A percentile compares a stretch with the other conserved stretches of the same genome.
Conservation (phyloP, 2,113 vertebrate species). For the Ptychochromis oligacanthus region DNA sequence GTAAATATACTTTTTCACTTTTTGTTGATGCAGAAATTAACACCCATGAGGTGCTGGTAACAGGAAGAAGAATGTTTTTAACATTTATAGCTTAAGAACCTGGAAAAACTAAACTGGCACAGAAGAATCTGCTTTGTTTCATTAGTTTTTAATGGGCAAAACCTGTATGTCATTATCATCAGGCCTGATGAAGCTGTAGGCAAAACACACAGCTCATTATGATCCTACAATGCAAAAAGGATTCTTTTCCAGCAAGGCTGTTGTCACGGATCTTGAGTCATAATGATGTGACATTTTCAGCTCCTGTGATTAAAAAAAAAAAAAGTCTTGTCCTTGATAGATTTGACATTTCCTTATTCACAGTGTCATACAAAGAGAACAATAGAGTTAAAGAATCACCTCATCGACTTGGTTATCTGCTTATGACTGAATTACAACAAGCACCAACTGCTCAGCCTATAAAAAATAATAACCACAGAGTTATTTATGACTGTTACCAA, state of each 20-base stretch:
- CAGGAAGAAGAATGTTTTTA: background rate
- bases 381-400: background rate
- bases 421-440: conserved; percentile 2
- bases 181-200: conserved; percentile 29
- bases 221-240: conserved; percentile 12
- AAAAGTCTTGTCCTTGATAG: background rate
- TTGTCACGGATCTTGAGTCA: conserved; percentile 8
- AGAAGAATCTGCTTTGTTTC: conserved; percentile 17
- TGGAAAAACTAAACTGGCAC: background rate
- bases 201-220: conserved; percentile 49
- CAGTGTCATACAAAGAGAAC: background rate
- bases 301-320: conserved; percentile 16
- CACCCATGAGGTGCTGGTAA: background rate
- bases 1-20: background rate
- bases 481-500: conserved; percentile 22
- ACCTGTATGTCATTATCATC: conserved; percentile 38
- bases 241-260: background rate
- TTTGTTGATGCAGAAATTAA: background rate
- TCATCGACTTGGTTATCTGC: background rate
- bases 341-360: conserved; percentile 10
- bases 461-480: conserved; percentile 15
- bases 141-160: conserved; percentile 47
- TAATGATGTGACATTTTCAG: conserved; percentile 49
- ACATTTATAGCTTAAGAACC: background rate
- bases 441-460: background rate